Base-by-base conservation (phyloP, 2,113 vertebrate species). In the Siphamia tubifer region DNA sequence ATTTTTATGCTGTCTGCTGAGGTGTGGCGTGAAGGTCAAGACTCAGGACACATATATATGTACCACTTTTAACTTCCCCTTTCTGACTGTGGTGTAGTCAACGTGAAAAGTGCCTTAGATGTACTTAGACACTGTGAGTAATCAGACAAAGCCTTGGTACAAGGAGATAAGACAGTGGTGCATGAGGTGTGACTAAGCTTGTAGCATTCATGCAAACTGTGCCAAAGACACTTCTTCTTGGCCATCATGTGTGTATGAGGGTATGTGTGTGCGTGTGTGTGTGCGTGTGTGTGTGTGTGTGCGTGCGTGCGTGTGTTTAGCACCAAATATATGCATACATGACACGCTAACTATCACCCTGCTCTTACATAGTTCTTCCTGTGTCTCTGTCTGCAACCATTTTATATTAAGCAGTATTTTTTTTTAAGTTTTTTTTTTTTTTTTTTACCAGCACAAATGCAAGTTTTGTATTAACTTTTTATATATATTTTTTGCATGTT, bases 101-200 rank as follows among this genome's bases (percentile, higher is more conserved):
- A 76, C 8, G 30, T 80, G 72, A 87, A 82, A 86, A 78, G 77
- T 74, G 79, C 79, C 73, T 87, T 64, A 67, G 68, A 77, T 75
- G 61, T 48, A 36, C 77, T 71, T 34, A 38, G 63, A 71, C 68
- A 25, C 68, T 84, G 74, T 84, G 85, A 86, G 82, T 74, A 66
- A 81, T 76, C 64, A 16, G 13, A 76, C 55, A 52, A 76, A 68
- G 71, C 74, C 49, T 74, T 77, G 77, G 60, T 63, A 56, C 2
- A 3, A 42, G 12, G 16, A 84, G 81, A 89, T 79, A 84, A 79
- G 71, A 83, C 15, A 7, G 62, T 79, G 72, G 61, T 76, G 78
- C 68, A 58, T 57, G 77, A 83, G 84, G 84, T 84, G 84, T 87
- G 81, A 85, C 75, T 81, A 77, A 86, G 72, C 76, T 71, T 77